phyloP scores from a whole-genome alignment of 2,888 invertebrate genomes.

The Eupithecia pulchellata region DNA sequence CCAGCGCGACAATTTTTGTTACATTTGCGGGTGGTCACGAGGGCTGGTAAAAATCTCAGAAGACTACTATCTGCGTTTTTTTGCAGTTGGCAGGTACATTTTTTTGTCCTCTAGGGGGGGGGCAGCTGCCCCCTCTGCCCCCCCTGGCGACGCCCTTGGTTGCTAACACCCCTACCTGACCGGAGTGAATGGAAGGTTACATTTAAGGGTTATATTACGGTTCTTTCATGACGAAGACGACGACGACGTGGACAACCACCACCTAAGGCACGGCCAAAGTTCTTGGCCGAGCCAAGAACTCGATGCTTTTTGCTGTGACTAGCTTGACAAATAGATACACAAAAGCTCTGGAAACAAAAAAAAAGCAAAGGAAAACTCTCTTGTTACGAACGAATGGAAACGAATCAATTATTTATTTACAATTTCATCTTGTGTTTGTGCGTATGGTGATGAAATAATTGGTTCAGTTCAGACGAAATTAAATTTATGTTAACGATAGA shows the following conservation, averaged over 20 bases:
- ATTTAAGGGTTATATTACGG: no score
- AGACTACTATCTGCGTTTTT: no score
- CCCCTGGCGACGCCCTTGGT: no score
- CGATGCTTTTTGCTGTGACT: background rate
- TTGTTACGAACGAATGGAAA: background rate
- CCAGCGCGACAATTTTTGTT: no score
- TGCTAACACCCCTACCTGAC: no score
- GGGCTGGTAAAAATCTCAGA: no score
- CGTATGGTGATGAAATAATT: background rate
- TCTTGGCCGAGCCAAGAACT: no score
- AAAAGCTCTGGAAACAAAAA: background rate
- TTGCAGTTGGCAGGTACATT: no score
- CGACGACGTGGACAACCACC: background rate
- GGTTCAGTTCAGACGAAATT: background rate
- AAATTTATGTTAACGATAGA: background rate
- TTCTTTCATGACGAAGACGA: background rate
- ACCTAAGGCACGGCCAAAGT: background rate
- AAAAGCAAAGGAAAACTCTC: background rate
- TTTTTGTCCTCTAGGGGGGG: no score
- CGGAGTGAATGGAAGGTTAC: no score
- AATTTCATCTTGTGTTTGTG: background rate
- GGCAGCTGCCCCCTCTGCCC: no score
- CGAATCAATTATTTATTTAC: slow-evolving; percentile 1
- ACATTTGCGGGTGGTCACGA: no score
- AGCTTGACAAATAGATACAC: background rate